A percentile compares a stretch with the other conserved stretches of the same genome.
phyloP scores from a whole-genome alignment of 2,888 invertebrate species.

The Lasius platythorax region DNA sequence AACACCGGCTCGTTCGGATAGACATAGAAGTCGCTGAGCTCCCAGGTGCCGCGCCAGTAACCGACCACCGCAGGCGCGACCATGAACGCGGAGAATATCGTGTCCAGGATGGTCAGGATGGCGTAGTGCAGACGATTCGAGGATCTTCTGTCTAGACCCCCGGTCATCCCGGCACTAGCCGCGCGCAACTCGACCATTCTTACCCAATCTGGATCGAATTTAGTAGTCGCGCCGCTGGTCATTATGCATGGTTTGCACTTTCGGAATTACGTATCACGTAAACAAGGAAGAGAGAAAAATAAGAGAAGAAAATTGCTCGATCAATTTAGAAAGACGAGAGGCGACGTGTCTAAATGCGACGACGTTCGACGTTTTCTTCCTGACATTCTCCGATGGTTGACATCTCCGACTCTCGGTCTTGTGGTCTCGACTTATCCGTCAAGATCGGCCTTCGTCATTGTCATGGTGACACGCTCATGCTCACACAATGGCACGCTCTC shows the following conservation, averaged over 20 bases:
- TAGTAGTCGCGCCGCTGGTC: conserved; percentile 74
- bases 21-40: conserved; percentile 91
- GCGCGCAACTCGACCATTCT: conserved; percentile 87
- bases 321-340: background rate
- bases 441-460: background rate
- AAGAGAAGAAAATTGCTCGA: background rate
- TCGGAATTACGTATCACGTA: conserved; percentile 31
- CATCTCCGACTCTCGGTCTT: background rate
- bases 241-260: conserved; percentile 71
- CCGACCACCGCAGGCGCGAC: conserved; percentile 94
- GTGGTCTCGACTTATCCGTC: background rate
- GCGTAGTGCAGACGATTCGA: conserved; percentile 84
- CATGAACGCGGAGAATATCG: conserved; percentile 90
- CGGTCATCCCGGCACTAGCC: conserved; percentile 90
- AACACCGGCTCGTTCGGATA: conserved; percentile 88
- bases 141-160: conserved; percentile 87
- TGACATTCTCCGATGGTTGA: background rate
- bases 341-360: background rate
- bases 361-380: conserved; percentile 3
- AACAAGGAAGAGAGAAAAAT: background rate
- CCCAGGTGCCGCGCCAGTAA: conserved; percentile 96
- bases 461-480: background rate
- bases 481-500: background rate
- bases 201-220: conserved; percentile 74
- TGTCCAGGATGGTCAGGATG: conserved; percentile 91